Evolutionary conservation across 2,888 invertebrate genomes (phyloP).

Genomic region (Quadroppia sp.): DNA sequence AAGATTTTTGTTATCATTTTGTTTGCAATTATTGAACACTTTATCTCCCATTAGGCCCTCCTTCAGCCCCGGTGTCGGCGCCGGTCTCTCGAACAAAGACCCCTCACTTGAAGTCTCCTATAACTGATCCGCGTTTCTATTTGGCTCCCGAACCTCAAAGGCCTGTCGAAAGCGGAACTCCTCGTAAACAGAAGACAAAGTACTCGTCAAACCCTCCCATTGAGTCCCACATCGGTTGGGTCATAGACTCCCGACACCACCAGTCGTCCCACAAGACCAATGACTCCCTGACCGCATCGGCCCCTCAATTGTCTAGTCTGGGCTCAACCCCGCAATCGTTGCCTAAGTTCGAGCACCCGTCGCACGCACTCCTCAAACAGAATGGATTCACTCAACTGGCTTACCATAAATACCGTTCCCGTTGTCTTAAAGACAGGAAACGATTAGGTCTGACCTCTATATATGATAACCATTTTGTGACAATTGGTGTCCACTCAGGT

Average conservation of each 20-base stretch:
- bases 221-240: slow-evolving; percentile 75
- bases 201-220: slow-evolving; percentile 80
- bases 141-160: slow-evolving; percentile 67
- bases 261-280: slow-evolving; percentile 53
- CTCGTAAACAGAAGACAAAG: slow-evolving; percentile 81
- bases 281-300: background rate
- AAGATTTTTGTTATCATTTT: background rate
- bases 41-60: slow-evolving; percentile 34
- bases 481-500: slow-evolving; percentile 56
- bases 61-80: slow-evolving; percentile 49
- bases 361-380: slow-evolving; percentile 86
- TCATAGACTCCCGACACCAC: slow-evolving; percentile 68
- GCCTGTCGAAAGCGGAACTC: slow-evolving; percentile 57
- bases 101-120: slow-evolving; percentile 50
- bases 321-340: slow-evolving; percentile 78
- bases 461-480: background rate
- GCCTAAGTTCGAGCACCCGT: slow-evolving; percentile 92
- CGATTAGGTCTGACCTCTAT: slow-evolving; percentile 25
- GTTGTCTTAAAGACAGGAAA: slow-evolving; percentile 77
- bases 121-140: slow-evolving; percentile 75
- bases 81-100: slow-evolving; percentile 40
- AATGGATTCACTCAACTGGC: slow-evolving; percentile 97
- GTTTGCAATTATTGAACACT: background rate
- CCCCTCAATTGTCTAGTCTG: slow-evolving; percentile 57
- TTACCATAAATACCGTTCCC: slow-evolving; percentile 90